A percentile compares a stretch with the other conserved stretches of the same genome.
phyloP scores from a whole-genome alignment of 2,888 invertebrate genomes.

The Chrysodeixis includens region DNA sequence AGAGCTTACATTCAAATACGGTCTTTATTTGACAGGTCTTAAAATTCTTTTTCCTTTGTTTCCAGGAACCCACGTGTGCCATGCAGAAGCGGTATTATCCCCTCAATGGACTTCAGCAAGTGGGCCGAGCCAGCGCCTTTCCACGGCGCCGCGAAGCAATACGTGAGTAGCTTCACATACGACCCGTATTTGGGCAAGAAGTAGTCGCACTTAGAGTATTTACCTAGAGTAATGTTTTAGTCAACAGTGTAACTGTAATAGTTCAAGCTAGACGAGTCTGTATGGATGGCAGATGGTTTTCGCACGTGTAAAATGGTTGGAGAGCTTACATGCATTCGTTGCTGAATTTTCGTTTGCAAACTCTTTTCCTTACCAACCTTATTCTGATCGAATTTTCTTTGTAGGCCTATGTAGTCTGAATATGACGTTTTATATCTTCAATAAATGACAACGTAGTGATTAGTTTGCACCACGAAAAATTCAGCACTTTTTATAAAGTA shows the following conservation, averaged over 20 bases:
- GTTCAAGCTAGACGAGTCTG: constrained; percentile 42
- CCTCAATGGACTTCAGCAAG: constrained; percentile 95
- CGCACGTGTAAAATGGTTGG: background rate
- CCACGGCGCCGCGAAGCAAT: constrained; percentile 86
- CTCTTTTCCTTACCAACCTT: background rate
- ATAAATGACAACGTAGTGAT: background rate
- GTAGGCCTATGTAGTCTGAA: too few species aligned
- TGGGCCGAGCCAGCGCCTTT: constrained; percentile 94
- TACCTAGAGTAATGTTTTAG: constrained; percentile 62
- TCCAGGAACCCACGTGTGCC: constrained; percentile 97
- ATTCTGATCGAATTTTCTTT: too few species aligned
- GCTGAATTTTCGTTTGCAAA: background rate
- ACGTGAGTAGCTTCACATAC: constrained; percentile 91
- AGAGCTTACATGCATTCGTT: background rate
- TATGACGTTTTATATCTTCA: too few species aligned
- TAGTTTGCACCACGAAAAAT: background rate
- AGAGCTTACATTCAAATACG: too few species aligned
- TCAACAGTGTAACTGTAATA: constrained; percentile 60
- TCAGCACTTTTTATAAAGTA: background rate
- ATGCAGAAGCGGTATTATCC: constrained; percentile 96
- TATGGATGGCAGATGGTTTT: background rate
- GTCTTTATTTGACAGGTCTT: too few species aligned
- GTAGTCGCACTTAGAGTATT: constrained; percentile 73
- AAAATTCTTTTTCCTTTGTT: constrained; percentile 49
- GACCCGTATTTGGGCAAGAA: constrained; percentile 86